Evolutionary conservation across 2,888 invertebrate species (phyloP), one percentile per base, ranked within the genome.

Genomic region (Actias luna): DNA sequence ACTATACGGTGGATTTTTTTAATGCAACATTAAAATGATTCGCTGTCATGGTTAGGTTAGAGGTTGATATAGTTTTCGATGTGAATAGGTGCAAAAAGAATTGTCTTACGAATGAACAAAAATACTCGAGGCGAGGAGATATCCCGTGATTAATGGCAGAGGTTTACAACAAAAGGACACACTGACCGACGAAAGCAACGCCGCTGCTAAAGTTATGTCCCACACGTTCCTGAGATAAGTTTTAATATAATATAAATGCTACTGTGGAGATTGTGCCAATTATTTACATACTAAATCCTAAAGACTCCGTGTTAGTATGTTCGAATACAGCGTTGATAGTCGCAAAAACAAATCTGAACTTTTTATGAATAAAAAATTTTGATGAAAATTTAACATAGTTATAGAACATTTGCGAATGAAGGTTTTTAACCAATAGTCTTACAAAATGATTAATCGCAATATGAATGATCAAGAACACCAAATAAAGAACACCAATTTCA

Each of bases 21-120:
- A 22, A 2, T 22, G 2, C 14, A 46, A 22, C 46, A 22, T 46
- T 8, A 22, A 22, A 46, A 46, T 46, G 18, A 46, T 46, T 46
- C 22, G 22, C 8, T 14, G 46, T 7, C 46, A 22, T 22, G n/a
- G n/a, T 46, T 46, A 18, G 5, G 42, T 5, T 42, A 12, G 22
- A 18, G 7, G 18, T 52, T 52, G 14, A 29, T 27, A 29, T 52
- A 52, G 61, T 74, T 76, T 73, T 73, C 68, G 72, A 68, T 62
- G 61, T 74, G 72, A 74, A 77, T 77, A 78, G 74, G 76, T 78
- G 74, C 52, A 71, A 78, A 76, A 79, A 79, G 75, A 78, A 79
- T 79, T 79, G 77, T 76, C 78, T 77, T 77, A 74, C 75, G 76
- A 74, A 73, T 66, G 73, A 71, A 64, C 74, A 76, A 79, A 78